Evolutionary conservation across 2,113 vertebrate species (phyloP), one percentile per base, ranked within the genome.

Genomic region (Danionella cerebrum): DNA sequence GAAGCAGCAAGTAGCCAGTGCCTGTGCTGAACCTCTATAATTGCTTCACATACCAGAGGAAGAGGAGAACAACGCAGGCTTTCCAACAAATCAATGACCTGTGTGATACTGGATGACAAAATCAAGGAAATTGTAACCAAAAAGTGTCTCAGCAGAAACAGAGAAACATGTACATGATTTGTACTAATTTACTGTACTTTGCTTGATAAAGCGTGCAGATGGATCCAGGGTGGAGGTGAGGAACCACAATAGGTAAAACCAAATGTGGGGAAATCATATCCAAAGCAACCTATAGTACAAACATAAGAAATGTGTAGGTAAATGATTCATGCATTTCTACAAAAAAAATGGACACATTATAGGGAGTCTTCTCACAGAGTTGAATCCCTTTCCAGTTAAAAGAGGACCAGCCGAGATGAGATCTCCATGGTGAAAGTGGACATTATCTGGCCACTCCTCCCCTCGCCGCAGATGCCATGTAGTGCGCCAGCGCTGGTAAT

Each of bases 71-170:
- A 87, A 25, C 80, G 87, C 45, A 97, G 78, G 44, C 85, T 89
- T 72, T 96, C 91, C 80, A 96, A 75, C 62, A 97, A 83, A 65
- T 92, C 90, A 33, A 90, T 79, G 71, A 95, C 90, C 89, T 96
- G 93, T 5, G 94, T 95, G 73, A 97, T 87, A 50, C 94, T 96
- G 67, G 18, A 9, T n/a, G 12, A 19, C 24, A 48, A 11, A 24
- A 33, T 33, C 1, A 39, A 11, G 5, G 10, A 31, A 33, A 11
- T 14, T 18, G n/a, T 52, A 6, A 31, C 12, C 3, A 36, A 11
- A 2, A 22, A 4, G 0, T 33, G 9, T 3, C 5, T 33, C 9
- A 4, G 29, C 3, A 33, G 9, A 33, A 3, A 33, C 1, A 33
- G 29, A 33, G 3, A 33, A 33, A 33, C 9, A 33, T 33, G 29